Evolutionary conservation across 2,113 vertebrate species (phyloP), one percentile per base, ranked within the genome.

Genomic region (Odocoileus hemionus): DNA sequence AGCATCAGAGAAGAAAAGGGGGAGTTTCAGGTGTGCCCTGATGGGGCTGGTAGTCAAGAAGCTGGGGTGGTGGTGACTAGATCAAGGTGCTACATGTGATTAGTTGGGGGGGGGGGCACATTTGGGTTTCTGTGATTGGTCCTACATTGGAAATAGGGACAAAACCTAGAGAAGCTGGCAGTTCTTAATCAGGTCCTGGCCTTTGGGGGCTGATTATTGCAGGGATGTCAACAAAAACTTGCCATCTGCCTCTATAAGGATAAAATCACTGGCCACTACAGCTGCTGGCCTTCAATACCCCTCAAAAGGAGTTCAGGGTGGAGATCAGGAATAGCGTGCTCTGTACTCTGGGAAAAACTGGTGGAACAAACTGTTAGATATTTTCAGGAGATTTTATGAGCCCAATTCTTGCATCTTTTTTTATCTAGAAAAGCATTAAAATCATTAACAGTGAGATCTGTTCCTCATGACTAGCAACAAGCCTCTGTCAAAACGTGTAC

Each of bases 21-120:
- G 1, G 23, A 26, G 8, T 19, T 45, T 25, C 6, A 19, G 54
- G 23, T 28, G 45, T 36, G 50, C 25, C n/a, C 64, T 7, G 45
- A 10, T 2, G 30, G 45, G 10, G 33, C 43, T 21, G 7, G n/a
- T 1, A 13, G 43, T 36, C 19, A 2, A 64, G 16, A 43, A 5
- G 13, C 60, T 52, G 58, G 13, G 28, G 47, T n/a, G 4, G 36
- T 0, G 15, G 13, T 6, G 10, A 33, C 13, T 28, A 1, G 79
- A 39, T 10, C 0, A 10, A 6, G 4, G 1, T 39, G 9, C 15
- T 28, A 17, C 0, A 0, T 2, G 19, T 39, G 7, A 30, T 1
- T 17, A 45, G 15, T 8, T 25, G 5, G 1, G 6, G 4, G 15
- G 12, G 21, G 16, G 16, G 3, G 8, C 45, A 10, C 6, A 9